A percentile compares a stretch with the other conserved stretches of the same genome.
Evolutionary conservation across 2,797 vertebrate species (phyloP).

Genomic region (Pseudochirops corinnae): DNA sequence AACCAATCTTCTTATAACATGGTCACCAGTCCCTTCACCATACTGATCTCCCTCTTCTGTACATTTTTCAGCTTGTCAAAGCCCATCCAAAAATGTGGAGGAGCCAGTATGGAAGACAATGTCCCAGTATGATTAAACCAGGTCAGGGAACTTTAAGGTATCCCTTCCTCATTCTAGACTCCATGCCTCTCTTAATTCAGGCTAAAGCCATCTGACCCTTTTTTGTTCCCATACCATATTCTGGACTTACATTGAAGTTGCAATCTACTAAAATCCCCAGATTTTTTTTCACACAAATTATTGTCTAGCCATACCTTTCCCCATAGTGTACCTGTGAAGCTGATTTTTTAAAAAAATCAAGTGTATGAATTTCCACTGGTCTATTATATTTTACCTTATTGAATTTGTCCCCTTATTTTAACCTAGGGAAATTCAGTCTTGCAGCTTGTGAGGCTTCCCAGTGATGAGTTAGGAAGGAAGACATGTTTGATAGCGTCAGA

Average conservation of each 20-base stretch:
- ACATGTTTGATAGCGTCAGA: background rate
- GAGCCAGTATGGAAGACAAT: background rate
- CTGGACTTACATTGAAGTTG: background rate
- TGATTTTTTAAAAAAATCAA: background rate
- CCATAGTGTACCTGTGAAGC: background rate
- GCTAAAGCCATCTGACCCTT: background rate
- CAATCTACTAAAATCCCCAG: background rate
- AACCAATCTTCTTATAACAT: background rate
- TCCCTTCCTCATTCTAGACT: background rate
- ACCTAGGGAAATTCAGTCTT: background rate
- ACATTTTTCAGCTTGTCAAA: background rate
- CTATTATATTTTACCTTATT: background rate
- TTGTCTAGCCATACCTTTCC: background rate
- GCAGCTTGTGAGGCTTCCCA: background rate
- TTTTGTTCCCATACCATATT: background rate
- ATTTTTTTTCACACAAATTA: background rate
- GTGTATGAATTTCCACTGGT: background rate
- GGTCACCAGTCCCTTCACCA: background rate
- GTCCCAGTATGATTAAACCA: background rate
- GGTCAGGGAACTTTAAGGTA: background rate
- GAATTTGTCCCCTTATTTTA: background rate
- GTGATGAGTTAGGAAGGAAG: background rate
- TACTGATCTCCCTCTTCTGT: background rate
- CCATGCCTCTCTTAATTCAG: background rate
- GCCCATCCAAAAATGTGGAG: background rate